These are phyloP conservation scores for Oreochromis spilurus DNA, from an alignment of 2,113 vertebrate genomes.

Conservation along the genomic window DNA sequence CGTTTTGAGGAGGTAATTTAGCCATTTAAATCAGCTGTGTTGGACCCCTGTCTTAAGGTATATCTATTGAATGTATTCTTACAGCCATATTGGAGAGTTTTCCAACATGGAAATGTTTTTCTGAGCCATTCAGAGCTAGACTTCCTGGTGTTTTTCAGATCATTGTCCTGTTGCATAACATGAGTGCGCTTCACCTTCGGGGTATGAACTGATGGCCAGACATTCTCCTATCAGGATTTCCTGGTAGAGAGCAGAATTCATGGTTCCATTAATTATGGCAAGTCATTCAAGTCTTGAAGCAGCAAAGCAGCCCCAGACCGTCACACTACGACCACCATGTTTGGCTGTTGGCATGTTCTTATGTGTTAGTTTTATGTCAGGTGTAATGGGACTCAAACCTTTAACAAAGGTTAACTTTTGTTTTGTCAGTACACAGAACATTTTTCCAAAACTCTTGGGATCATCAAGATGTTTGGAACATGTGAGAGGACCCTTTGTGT, in stretches of 20 bases:
- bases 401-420: background rate
- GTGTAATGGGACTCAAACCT: background rate
- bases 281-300: background rate
- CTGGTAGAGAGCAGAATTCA: fast-evolving
- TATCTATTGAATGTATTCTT: background rate
- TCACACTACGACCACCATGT: background rate
- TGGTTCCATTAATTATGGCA: background rate
- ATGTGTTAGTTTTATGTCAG: background rate
- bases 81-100: background rate
- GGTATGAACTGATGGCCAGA: background rate
- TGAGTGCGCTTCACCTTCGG: background rate
- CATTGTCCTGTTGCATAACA: background rate
- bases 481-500: background rate
- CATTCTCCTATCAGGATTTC: background rate
- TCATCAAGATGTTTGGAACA: background rate
- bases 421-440: background rate
- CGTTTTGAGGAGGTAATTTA: background rate
- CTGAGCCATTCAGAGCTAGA: background rate
- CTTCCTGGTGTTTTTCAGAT: background rate
- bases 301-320: background rate
- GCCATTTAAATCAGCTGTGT: background rate
- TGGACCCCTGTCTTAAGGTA: background rate
- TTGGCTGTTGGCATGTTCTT: background rate
- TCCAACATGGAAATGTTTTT: background rate
- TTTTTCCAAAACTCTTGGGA: background rate